These are phyloP conservation scores for Scotopteryx bipunctaria DNA, from an alignment of 2,888 invertebrate genomes.

Conservation along the genomic window DNA sequence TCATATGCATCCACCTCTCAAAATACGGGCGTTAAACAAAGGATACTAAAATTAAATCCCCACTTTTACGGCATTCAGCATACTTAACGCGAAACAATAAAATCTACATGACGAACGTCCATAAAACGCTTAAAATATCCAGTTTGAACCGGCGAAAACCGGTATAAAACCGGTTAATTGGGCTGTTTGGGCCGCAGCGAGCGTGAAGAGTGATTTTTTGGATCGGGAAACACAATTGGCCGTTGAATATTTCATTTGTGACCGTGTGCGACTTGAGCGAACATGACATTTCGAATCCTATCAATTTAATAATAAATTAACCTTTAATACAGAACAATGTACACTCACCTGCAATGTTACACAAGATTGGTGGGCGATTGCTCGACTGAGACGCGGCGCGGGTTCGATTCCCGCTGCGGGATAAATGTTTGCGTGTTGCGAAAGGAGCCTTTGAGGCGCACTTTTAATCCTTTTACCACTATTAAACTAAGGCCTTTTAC, in stretches of 20 bases:
- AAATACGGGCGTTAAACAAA: constrained; percentile 25
- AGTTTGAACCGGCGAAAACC: constrained; percentile 35
- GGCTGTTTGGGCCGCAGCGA: constrained; percentile 29
- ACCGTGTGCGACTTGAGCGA: background rate
- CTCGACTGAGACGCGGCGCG: no score
- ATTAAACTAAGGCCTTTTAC: no score
- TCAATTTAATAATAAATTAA: no score
- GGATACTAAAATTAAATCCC: constrained; percentile 30
- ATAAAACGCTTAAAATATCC: constrained; percentile 46
- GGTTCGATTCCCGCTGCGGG: no score
- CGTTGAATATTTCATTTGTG: constrained; percentile 8
- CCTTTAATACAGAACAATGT: no score
- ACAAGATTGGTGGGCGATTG: no score
- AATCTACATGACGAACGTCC: constrained; percentile 37
- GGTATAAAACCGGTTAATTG: constrained; percentile 42
- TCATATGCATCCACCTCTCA: constrained; percentile 4
- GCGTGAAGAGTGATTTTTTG: constrained; percentile 26
- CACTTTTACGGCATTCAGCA: constrained; percentile 32
- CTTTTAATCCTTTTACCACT: no score
- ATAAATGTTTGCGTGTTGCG: no score
- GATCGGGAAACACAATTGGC: constrained; percentile 13
- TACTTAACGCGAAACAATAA: constrained; percentile 35
- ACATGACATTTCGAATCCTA: no score
- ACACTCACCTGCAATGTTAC: no score
- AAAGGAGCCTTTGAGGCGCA: no score